Percentiles rank a stretch among this genome's conserved stretches.
These are phyloP conservation scores for Ictalurus furcatus DNA, from an alignment of 2,113 vertebrate species.

Conservation along the genomic window DNA sequence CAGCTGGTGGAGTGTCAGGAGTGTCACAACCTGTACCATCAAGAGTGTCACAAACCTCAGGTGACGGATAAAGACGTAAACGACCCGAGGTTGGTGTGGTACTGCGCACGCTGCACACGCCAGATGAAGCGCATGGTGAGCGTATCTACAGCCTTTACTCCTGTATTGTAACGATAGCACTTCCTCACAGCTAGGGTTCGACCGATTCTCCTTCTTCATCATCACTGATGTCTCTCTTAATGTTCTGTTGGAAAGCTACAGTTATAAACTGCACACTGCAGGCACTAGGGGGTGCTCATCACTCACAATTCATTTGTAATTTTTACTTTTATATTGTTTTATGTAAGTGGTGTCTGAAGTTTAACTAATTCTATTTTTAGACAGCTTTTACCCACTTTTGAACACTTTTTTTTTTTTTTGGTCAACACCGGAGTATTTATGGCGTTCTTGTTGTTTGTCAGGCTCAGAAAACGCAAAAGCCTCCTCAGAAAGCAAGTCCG, in stretches of 20 bases:
- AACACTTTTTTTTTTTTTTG: not conserved
- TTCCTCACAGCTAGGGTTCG: not conserved
- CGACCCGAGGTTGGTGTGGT: constrained; percentile 97
- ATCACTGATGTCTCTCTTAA: too few species aligned
- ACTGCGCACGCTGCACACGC: constrained; percentile 94
- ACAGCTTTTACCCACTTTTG: too few species aligned
- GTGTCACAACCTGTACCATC: constrained; percentile 98
- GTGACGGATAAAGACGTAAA: constrained; percentile 98
- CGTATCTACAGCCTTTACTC: not conserved
- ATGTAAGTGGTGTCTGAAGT: not conserved
- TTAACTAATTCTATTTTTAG: not conserved
- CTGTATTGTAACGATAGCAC: not conserved
- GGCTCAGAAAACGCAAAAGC: constrained; percentile 95
- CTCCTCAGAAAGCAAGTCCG: constrained; percentile 90
- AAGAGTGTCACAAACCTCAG: constrained; percentile 97
- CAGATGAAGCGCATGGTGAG: constrained; percentile 99
- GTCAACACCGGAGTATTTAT: not conserved
- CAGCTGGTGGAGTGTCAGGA: constrained; percentile 98
- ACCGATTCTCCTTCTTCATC: not conserved
- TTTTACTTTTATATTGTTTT: too few species aligned
- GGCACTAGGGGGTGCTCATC: not conserved
- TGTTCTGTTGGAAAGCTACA: not conserved
- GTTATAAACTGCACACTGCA: not conserved
- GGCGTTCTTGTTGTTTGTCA: constrained; percentile 56
- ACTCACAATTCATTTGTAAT: not conserved